Base-by-base conservation (phyloP, 2,113 vertebrate species). In the Plecotus auritus region DNA sequence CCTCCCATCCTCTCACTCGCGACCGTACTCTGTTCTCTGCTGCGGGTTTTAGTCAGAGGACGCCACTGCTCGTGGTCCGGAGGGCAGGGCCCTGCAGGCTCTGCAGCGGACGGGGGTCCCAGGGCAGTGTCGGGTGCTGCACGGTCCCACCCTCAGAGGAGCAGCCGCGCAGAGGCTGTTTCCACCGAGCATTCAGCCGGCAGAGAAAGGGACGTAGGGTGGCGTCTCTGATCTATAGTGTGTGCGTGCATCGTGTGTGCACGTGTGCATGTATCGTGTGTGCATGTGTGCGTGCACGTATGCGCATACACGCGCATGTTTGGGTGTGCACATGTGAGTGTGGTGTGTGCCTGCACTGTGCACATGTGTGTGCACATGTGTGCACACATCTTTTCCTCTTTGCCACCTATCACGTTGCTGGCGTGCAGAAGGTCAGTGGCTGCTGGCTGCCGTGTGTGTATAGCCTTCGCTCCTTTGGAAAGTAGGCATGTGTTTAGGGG, bases 261-360 rank as follows among this genome's bases (percentile, higher is more conserved):
- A 11, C 22, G 35, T 35, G n/a, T 67, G 32, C 49, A 11, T 3
- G 54, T 2, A 30, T 56, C 54, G 1, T 13, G 61, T 32, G 61
- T 14, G 2, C 61, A 30, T 11, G 9, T 30, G 61, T 64, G 12
- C 1, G 1, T 32, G 56, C 22, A 26, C 9, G 9, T 2, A 3
- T 59, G 56, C 22, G 56, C 3, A 59, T 11, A 3, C 4, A 18
- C 5, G 26, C 28, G 23, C 59, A 61, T 56, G 54, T 56, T 56
- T 56, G 54, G 4, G 59, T 28, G 10, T 61, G 59, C 10, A 9
- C 61, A 32, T 6, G 61, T 32, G 61, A 30, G 61, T 61, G 59
- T 61, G 61, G 12, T 64, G 61, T 64, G 61, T 14, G 61, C 11
- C 49, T 49, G 28, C 61, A 61, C 23, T 22, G 9, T 61, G 59